phyloP scores from a whole-genome alignment of 1,140 invertebrate species.

The Yoshiicerus persimilis region DNA sequence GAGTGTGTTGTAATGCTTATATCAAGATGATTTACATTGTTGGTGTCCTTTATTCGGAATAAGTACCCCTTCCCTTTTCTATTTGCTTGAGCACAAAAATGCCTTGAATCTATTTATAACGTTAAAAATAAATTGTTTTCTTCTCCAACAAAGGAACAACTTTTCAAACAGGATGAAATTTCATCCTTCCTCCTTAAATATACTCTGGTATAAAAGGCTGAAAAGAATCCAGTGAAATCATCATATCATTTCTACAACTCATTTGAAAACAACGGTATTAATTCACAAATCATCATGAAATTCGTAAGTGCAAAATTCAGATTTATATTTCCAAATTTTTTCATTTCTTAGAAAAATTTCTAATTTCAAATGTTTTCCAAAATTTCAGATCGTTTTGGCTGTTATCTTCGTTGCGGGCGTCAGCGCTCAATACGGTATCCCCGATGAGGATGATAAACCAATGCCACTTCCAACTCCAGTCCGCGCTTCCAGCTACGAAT shows the following conservation, averaged over 20 bases:
- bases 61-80: background rate
- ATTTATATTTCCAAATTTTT: background rate
- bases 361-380: background rate
- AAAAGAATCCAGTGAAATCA: background rate
- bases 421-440: constrained; percentile 21
- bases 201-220: background rate
- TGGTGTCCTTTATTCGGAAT: constrained; percentile 17
- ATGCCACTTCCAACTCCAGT: too few relatives aligned
- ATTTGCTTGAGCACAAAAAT: background rate
- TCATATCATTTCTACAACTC: background rate
- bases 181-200: background rate
- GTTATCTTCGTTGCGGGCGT: background rate
- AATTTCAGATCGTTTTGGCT: background rate
- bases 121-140: background rate
- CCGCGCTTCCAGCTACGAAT: too few relatives aligned
- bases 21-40: too few relatives aligned
- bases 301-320: background rate
- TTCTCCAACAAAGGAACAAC: background rate
- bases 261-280: background rate
- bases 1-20: too few relatives aligned
- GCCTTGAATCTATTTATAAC: background rate
- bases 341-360: too few relatives aligned
- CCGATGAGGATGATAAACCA: constrained; percentile 29
- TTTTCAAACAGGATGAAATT: background rate
- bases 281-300: background rate